Base-by-base conservation (phyloP, 2,888 invertebrate species). In the Latheticus oryzae region DNA sequence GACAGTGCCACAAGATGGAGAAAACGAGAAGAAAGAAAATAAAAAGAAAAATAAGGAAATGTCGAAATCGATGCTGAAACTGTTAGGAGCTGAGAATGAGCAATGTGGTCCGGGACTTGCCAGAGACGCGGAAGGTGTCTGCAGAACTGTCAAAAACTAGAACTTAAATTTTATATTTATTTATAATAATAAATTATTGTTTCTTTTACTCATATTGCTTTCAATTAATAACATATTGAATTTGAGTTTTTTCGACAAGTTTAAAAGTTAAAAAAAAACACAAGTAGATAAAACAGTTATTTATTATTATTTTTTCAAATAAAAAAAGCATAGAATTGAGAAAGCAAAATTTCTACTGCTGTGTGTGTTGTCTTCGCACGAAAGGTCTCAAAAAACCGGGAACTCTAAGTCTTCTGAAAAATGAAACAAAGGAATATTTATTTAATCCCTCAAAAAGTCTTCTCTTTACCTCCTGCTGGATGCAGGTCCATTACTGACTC, bases 101-200 rank as follows among this genome's bases (percentile, higher is more conserved):
- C 87, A 90, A 71, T 91, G 91, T 74, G 90, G 90, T 9, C 90
- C 90, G 0, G 89, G 85, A 37, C 81, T 86, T 67, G 82, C 81
- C 64, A 82, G 90, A 19, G 88, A 91, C 72, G 81, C 84, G n/a
- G 82, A 83, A 55, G 89, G 90, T 4, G 81, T 88, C 30, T 87
- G 86, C 70, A 69, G 63, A 53, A 33, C 38, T 3, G 15, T 47
- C 8, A 38, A 53, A 7, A 37, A 58, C 1, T 50, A 33, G 42
- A 24, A 24, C 15, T 30, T 38, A n/a, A 33, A 13, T 13, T 9
- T 21, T 53, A 13, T 43, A 54, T 54, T 54, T 54, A 54, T 54
- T 54, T 37, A n/a, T 47, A 19, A 15, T 43, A 43, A 47, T 37
- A 45, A 40, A 40, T 40, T 40, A 40, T 42, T 53, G 17, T 11